These are phyloP conservation scores for Hypolimnas misippus DNA, from an alignment of 2,888 invertebrate genomes.

Conservation along the genomic window DNA sequence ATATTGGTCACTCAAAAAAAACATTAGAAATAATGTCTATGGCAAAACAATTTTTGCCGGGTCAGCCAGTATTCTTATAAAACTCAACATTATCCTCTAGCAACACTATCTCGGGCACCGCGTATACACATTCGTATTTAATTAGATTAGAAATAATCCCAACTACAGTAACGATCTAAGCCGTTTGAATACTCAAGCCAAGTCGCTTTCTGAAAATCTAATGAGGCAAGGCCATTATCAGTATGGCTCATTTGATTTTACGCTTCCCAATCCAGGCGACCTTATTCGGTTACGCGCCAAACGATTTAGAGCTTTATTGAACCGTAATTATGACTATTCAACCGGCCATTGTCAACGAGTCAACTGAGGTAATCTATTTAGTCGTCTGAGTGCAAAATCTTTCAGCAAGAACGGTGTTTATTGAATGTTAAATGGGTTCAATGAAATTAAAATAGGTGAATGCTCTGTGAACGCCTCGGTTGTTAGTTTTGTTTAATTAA, in stretches of 20 bases:
- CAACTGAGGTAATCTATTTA: slow-evolving; percentile 65
- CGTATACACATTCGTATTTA: slow-evolving; percentile 9
- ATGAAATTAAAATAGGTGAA: slow-evolving; percentile 31
- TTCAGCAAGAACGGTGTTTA: slow-evolving; percentile 49
- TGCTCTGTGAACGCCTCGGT: background rate
- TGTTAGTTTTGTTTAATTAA: slow-evolving; percentile 8
- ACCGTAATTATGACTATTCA: slow-evolving; percentile 59
- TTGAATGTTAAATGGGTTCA: slow-evolving; percentile 29
- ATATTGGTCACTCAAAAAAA: too few species aligned
- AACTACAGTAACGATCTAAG: slow-evolving; percentile 33
- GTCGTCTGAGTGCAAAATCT: slow-evolving; percentile 60
- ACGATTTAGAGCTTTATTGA: slow-evolving; percentile 64
- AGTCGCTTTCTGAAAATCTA: slow-evolving; percentile 54
- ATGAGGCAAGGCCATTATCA: slow-evolving; percentile 67
- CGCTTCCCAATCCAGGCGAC: slow-evolving; percentile 59
- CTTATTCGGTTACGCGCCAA: slow-evolving; percentile 51
- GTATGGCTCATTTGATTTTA: slow-evolving; percentile 72
- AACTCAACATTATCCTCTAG: background rate
- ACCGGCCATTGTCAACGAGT: slow-evolving; percentile 56
- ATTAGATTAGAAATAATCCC: slow-evolving; percentile 25
- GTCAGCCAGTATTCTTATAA: too few species aligned
- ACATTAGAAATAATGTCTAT: too few species aligned
- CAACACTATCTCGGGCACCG: too few species aligned
- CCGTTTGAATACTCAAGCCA: slow-evolving; percentile 41
- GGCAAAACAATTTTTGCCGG: too few species aligned